phyloP scores from a whole-genome alignment of 2,888 invertebrate genomes.

The Caprella mutica region DNA sequence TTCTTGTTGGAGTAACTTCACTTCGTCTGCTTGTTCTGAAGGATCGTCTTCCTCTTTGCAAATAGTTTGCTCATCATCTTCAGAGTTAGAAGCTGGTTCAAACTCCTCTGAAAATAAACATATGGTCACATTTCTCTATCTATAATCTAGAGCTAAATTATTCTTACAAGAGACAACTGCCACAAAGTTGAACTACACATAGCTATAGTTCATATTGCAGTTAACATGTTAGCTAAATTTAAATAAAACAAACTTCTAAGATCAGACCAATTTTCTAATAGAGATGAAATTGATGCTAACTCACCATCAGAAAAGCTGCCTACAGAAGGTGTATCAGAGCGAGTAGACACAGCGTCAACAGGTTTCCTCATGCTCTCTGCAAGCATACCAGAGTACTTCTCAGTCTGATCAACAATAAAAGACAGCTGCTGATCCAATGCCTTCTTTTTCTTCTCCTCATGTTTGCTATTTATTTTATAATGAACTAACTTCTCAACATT shows the following conservation, averaged over 20 bases:
- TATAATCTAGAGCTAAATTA: too few species aligned
- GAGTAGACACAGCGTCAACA: slow-evolving; percentile 35
- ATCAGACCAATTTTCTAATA: too few species aligned
- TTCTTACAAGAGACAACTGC: too few species aligned
- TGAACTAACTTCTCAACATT: slow-evolving; percentile 95
- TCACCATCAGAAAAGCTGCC: slow-evolving; percentile 46
- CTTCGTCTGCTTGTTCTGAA: slow-evolving; percentile 40
- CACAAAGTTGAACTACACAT: too few species aligned
- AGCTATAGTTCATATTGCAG: too few species aligned
- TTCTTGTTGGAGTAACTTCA: slow-evolving; percentile 71
- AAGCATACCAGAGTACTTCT: slow-evolving; percentile 84
- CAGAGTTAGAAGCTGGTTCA: slow-evolving; percentile 62
- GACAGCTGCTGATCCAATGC: slow-evolving; percentile 92
- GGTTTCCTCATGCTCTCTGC: slow-evolving; percentile 70
- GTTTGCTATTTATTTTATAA: slow-evolving; percentile 78
- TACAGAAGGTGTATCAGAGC: slow-evolving; percentile 20
- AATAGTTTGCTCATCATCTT: slow-evolving; percentile 88
- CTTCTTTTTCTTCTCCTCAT: slow-evolving; percentile 88
- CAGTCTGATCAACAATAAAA: slow-evolving; percentile 96
- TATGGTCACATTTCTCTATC: too few species aligned
- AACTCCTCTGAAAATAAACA: slow-evolving; percentile 50
- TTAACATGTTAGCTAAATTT: too few species aligned
- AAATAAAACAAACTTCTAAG: too few species aligned
- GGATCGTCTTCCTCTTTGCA: slow-evolving; percentile 42
- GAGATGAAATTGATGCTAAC: slow-evolving; percentile 23